Base-by-base conservation (phyloP, 2,113 vertebrate species). In the Dasyprocta punctata region DNA sequence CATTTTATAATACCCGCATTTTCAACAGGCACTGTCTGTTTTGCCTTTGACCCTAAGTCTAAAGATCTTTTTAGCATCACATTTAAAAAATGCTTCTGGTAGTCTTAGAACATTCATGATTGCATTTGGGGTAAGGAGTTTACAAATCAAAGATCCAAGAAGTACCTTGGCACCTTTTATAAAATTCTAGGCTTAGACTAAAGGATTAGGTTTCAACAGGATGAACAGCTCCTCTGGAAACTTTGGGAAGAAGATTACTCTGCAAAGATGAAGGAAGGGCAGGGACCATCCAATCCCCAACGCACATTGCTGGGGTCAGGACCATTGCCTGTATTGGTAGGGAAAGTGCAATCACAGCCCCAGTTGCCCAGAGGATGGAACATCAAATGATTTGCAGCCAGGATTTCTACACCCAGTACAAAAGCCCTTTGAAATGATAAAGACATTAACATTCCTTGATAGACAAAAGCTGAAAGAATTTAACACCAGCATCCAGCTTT, bases 261-360 rank as follows among this genome's bases (percentile, higher is more conserved):
- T 86, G 61, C 33, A 67, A 33, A 67, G 17, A 36, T n/a, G 60
- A 41, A 36, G 58, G 28, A 28, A 67, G 67, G 7, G 9, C 2
- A 44, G 14, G 8, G 8, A 33, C 60, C 28, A 13, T 47, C 4
- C 17, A 33, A 24, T 12, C 56, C 4, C 52, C 41, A 47, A 13
- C 2, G 60, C 28, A 47, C 52, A 85, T 44, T 33, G 24, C 20
- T 44, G 60, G 24, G 38, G 26, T 28, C 56, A 61, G 56, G 24
- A 44, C 13, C 2, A 41, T n/a, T 8, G 4, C 6, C 16, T 7
- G 8, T 17, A 33, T 19, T 4, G 28, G 17, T 67, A 1, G 41
- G 11, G 38, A 44, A 33, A n/a, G 20, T 65, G 33, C 2, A 8
- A 67, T 12, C 44, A 41, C 2, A 49, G 30, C 6, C 26, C 17